A percentile compares a stretch with the other conserved stretches of the same genome.
Conservation (phyloP, 2,888 invertebrate species). For the Agrochola circellaris region DNA sequence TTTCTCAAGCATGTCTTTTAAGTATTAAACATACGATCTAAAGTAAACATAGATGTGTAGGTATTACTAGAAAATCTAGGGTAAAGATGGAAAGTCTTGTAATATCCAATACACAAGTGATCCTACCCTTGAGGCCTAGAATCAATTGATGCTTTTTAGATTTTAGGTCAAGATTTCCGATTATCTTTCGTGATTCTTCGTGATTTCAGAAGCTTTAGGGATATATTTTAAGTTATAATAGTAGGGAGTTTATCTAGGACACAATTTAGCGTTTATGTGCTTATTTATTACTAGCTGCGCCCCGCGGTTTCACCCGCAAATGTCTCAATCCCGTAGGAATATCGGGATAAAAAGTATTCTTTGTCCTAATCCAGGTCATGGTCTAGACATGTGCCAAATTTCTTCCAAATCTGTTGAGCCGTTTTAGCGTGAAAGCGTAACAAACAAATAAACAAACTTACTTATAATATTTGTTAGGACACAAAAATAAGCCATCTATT, state of each 20-base stretch:
- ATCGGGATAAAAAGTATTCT: too few relatives aligned
- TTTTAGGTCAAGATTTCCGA: constrained; percentile 42
- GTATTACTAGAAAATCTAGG: constrained; percentile 19
- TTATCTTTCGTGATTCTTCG: constrained; percentile 5
- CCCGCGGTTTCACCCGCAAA: too few relatives aligned
- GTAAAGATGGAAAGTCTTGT: constrained; percentile 19
- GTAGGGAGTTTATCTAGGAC: neutral
- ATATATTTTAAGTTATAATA: neutral
- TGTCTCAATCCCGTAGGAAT: too few relatives aligned
- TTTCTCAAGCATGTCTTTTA: constrained; percentile 38
- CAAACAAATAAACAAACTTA: too few relatives aligned
- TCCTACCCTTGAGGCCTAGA: constrained; percentile 13
- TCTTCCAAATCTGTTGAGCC: too few relatives aligned
- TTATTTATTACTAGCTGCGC: neutral
- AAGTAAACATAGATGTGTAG: neutral
- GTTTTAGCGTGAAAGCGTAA: too few relatives aligned
- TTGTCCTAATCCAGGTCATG: too few relatives aligned
- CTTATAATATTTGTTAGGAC: too few relatives aligned
- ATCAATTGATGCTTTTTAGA: constrained; percentile 41
- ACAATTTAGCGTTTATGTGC: neutral
- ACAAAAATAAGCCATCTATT: neutral
- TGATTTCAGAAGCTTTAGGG: constrained; percentile 8
- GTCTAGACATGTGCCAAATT: too few relatives aligned
- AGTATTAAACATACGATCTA: constrained; percentile 14
- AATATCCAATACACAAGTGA: constrained; percentile 31